phyloP scores from a whole-genome alignment of 2,797 vertebrate species.

The Parambassis ranga region DNA sequence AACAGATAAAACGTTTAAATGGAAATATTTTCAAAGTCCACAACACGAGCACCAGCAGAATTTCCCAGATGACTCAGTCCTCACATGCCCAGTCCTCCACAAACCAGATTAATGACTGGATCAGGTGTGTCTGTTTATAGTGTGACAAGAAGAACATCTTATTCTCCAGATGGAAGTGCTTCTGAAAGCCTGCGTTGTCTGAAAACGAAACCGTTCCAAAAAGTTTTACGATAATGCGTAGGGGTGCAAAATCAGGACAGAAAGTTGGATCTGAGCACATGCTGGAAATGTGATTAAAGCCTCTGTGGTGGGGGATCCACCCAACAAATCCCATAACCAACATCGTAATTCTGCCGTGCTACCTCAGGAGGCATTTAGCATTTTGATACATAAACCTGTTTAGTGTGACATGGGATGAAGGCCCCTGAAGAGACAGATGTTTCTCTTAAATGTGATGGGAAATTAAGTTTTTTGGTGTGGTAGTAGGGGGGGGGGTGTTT shows the following conservation, averaged over 20 bases:
- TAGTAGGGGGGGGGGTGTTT: constrained; percentile 43
- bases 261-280: constrained; percentile 58
- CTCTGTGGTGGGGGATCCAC: constrained; percentile 52
- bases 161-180: constrained; percentile 28
- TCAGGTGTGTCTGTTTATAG: constrained; percentile 14
- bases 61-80: constrained; percentile 8
- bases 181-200: constrained; percentile 23
- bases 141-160: neutral
- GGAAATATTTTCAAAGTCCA: constrained; percentile 4
- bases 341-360: constrained; percentile 44
- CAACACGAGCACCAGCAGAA: neutral
- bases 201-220: constrained; percentile 18
- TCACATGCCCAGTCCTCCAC: constrained; percentile 3
- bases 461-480: constrained; percentile 21
- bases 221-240: constrained; percentile 46
- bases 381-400: constrained; percentile 79
- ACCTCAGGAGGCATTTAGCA: constrained; percentile 69
- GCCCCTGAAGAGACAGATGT: constrained; percentile 74
- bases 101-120: constrained; percentile 9
- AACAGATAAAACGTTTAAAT: constrained; percentile 27
- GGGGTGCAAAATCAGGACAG: constrained; percentile 55
- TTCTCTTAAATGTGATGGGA: constrained; percentile 68
- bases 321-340: constrained; percentile 51
- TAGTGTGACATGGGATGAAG: constrained; percentile 70
- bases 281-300: constrained; percentile 72